A percentile compares a stretch with the other conserved stretches of the same genome.
Evolutionary conservation across 2,888 invertebrate genomes (phyloP).

Genomic region (Neocrepidodera transversa): DNA sequence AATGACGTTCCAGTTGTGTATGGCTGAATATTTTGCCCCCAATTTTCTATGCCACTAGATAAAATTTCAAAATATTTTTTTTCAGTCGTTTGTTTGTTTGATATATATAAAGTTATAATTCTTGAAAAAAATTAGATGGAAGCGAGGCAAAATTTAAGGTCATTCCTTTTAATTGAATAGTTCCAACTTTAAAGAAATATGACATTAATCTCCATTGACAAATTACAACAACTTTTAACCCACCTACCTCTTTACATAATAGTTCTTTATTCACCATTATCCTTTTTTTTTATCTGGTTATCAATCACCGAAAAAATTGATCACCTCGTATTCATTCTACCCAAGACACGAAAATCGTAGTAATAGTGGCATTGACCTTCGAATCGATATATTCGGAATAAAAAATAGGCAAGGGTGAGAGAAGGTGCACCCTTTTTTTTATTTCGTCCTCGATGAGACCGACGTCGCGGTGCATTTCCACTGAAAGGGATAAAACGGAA

Average conservation of each 20-base stretch:
- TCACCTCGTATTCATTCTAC: conserved; percentile 26
- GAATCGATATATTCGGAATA: conserved; percentile 45
- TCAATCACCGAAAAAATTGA: conserved; percentile 23
- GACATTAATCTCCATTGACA: too few species aligned
- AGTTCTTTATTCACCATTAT: conserved; percentile 1
- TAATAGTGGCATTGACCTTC: conserved; percentile 48
- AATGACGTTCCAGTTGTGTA: too few species aligned
- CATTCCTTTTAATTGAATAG: too few species aligned
- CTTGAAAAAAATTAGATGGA: too few species aligned
- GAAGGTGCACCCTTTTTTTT: conserved; percentile 43
- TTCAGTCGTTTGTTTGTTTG: too few species aligned
- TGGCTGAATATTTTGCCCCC: too few species aligned
- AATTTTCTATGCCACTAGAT: too few species aligned
- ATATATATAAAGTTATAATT: too few species aligned
- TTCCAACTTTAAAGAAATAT: too few species aligned
- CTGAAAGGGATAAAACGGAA: conserved; percentile 33
- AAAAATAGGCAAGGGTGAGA: conserved; percentile 45
- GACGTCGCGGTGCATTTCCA: conserved; percentile 25
- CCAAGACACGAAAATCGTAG: conserved; percentile 36
- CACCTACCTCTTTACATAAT: neutral
- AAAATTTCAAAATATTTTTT: too few species aligned
- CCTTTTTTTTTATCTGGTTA: conserved; percentile 18
- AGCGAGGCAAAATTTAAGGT: too few species aligned
- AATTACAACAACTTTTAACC: neutral
- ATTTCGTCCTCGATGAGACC: conserved; percentile 20